These are phyloP conservation scores for Electrophaes corylata DNA, from an alignment of 2,888 invertebrate genomes.

Conservation along the genomic window DNA sequence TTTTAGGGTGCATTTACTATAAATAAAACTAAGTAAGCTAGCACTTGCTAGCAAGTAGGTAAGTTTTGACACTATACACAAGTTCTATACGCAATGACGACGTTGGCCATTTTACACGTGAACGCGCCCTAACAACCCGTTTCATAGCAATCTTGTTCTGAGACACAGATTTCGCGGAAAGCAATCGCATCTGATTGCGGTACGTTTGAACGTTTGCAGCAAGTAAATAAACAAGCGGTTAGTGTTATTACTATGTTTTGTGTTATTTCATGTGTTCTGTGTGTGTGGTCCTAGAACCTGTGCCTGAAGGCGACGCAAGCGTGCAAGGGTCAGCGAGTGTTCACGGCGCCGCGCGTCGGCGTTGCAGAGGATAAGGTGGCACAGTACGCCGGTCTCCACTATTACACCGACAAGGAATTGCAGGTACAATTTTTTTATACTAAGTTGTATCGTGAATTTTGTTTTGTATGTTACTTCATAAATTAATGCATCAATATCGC, in stretches of 20 bases:
- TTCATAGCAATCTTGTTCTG: conserved; percentile 43
- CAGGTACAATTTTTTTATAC: conserved; percentile 82
- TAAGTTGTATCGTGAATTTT: no score
- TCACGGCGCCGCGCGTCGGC: conserved; percentile 92
- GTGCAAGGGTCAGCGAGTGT: conserved; percentile 92
- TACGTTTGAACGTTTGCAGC: conserved; percentile 45
- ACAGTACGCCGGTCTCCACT: conserved; percentile 95
- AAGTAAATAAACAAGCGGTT: conserved; percentile 56
- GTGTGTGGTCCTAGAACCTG: conserved; percentile 92
- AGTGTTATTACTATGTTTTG: conserved; percentile 54
- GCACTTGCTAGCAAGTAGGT: no score
- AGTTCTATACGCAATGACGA: neutral
- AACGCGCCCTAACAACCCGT: conserved; percentile 26
- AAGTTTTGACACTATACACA: neutral
- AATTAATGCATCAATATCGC: no score
- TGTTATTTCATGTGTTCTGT: conserved; percentile 57
- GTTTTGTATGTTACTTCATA: no score
- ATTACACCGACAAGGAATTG: conserved; percentile 96
- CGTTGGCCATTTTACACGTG: neutral
- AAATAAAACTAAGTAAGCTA: no score
- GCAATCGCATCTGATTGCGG: conserved; percentile 50
- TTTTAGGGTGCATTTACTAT: conserved; percentile 7
- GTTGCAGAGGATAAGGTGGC: conserved; percentile 96
- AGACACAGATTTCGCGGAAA: conserved; percentile 50
- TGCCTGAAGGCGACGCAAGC: conserved; percentile 95